These are phyloP conservation scores for Apis cerana DNA, from an alignment of 1,140 invertebrate genomes.

Conservation along the genomic window DNA sequence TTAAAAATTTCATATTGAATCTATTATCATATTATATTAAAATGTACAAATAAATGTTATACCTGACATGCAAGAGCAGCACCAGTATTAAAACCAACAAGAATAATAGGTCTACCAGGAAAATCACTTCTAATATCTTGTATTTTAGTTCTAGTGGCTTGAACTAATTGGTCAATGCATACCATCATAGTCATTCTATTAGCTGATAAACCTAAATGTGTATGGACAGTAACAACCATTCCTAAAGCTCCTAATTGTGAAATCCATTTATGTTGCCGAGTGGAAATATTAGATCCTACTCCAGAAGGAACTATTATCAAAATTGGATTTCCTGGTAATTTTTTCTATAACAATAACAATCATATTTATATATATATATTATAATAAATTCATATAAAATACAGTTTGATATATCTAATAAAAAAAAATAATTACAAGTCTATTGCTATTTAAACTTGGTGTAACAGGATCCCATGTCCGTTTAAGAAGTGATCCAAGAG, in stretches of 20 bases:
- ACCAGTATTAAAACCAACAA: conserved; percentile 90
- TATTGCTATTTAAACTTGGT: conserved; percentile 81
- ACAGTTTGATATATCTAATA: not conserved
- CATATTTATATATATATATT: not conserved
- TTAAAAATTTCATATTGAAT: not conserved
- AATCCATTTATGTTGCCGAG: conserved; percentile 87
- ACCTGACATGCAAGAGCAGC: conserved; percentile 87
- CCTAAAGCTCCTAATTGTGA: conserved; percentile 85
- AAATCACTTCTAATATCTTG: conserved; percentile 86
- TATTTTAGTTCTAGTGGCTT: conserved; percentile 86
- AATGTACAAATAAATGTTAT: conserved; percentile 19
- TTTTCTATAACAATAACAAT: conserved; percentile 81
- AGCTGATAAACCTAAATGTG: conserved; percentile 77
- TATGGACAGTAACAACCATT: conserved; percentile 86
- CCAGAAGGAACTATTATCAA: conserved; percentile 86
- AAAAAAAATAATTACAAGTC: conserved; percentile 80
- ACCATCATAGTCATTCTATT: conserved; percentile 81
- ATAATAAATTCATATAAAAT: not conserved
- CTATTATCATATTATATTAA: not conserved
- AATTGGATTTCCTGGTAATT: conserved; percentile 88
- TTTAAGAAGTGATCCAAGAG: conserved; percentile 86
- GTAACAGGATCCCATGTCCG: conserved; percentile 89
- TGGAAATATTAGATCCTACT: conserved; percentile 77
- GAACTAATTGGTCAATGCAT: conserved; percentile 87
- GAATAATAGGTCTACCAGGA: conserved; percentile 87